Evolutionary conservation across 2,888 invertebrate genomes (phyloP), one percentile per base, ranked within the genome.

Genomic region (Epinotia ramella): DNA sequence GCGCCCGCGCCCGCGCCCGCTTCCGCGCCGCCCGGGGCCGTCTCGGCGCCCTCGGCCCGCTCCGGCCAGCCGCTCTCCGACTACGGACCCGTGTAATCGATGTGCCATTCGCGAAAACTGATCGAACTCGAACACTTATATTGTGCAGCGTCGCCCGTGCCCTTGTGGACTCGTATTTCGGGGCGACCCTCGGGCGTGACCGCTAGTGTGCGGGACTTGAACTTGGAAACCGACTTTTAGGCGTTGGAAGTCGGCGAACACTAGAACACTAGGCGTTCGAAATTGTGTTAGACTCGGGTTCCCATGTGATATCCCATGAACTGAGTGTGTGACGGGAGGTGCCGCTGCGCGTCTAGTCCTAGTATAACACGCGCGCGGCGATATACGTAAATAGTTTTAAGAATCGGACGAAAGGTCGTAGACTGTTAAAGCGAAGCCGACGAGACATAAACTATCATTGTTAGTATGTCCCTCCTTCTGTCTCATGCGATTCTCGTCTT

Each of bases 301-400:
- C 76, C 72, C 63, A 76, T 78, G 81, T 78, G 83, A 77, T 73
- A 77, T 79, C 78, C 78, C 76, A 75, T 78, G 77, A 78, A 78
- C 74, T 76, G 76, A 77, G 78, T 81, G 76, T 78, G 69, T 77
- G 80, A 57, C 57, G 57, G 78, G 78, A 33, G 60, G 67, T 60
- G 69, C 69, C 83, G 87, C 80, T 88, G 87, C 86, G 87, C 88
- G 86, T 89, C 91, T 91, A 91, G 92, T 91, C 92, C 85, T 86
- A 86, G 85, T 87, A 84, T 81, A 83, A 83, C 86, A 84, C 81
- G 80, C 88, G 88, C 87, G 87, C 88, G 88, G 83, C 85, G 85
- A 91, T 91, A 94, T 93, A 94, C 94, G 94, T 94, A 94, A 93
- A 80, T 93, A 93, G 91, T 82, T 84, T 78, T 86, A 90, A 91